These are phyloP conservation scores for Itoplectis maculator DNA, from an alignment of 2,888 invertebrate species.

Conservation along the genomic window DNA sequence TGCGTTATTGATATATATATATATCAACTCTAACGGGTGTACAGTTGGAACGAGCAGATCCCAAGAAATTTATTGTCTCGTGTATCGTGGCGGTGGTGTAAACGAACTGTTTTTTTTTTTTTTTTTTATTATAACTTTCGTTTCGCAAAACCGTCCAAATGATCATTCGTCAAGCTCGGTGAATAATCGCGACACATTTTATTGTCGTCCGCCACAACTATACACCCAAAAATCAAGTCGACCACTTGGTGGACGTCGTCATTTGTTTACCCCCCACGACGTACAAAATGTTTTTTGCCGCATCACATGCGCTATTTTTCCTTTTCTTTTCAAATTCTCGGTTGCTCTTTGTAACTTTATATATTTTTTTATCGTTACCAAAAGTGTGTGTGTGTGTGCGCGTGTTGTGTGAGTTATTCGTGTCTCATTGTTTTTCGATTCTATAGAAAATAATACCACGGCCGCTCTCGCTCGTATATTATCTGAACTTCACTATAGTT, in stretches of 20 bases:
- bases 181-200: constrained; percentile 35
- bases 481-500: constrained; percentile 76
- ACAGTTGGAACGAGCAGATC: constrained; percentile 49
- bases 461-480: constrained; percentile 69
- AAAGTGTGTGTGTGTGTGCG: too few species aligned
- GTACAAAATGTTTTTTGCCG: constrained; percentile 75
- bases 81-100: constrained; percentile 15
- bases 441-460: constrained; percentile 75
- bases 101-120: constrained; percentile 8
- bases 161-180: constrained; percentile 42
- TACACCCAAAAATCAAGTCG: constrained; percentile 66
- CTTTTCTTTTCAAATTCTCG: constrained; percentile 59
- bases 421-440: constrained; percentile 64
- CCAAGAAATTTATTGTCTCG: constrained; percentile 58
- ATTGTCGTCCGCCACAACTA: constrained; percentile 45
- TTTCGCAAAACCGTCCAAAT: constrained; percentile 37
- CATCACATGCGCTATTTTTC: constrained; percentile 77
- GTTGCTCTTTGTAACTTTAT: constrained; percentile 36
- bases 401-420: not conserved
- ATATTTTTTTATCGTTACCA: constrained; percentile 60
- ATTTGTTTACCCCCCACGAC: constrained; percentile 45
- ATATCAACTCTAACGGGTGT: constrained; percentile 49
- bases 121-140: not conserved
- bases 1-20: constrained; percentile 55
- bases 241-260: constrained; percentile 76